Conservation (phyloP, 2,113 vertebrate species). For the Ceyx margarethae region DNA sequence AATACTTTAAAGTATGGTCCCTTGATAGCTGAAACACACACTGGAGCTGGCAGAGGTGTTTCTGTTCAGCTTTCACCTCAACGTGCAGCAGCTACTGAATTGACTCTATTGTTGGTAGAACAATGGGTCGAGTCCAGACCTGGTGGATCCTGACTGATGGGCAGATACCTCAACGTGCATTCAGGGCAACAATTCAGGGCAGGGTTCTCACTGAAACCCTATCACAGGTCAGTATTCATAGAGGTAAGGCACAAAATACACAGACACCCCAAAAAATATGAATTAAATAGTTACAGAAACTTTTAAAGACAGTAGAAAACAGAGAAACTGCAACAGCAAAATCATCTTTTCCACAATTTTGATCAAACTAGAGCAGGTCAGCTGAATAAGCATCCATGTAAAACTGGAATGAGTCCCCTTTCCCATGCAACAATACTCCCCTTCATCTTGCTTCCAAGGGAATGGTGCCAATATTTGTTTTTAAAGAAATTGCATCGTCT, state of each 20-base stretch:
- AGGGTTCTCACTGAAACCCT: not conserved
- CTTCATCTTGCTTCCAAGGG: not conserved
- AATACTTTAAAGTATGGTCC: not conserved
- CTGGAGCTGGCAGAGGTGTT: not conserved
- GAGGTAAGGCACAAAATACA: not conserved
- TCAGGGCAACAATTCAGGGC: not conserved
- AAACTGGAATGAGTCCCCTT: not conserved
- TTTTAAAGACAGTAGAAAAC: not conserved
- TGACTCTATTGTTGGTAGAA: not conserved
- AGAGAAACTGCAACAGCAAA: not conserved
- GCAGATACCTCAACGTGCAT: not conserved
- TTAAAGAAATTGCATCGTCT: not conserved
- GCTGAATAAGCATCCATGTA: not conserved
- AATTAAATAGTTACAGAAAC: not conserved
- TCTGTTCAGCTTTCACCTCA: constrained; percentile 38
- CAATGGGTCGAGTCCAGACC: constrained; percentile 26
- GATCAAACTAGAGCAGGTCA: not conserved
- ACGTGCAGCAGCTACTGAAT: not conserved
- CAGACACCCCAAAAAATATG: not conserved
- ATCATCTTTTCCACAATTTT: not conserved
- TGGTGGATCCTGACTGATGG: constrained; percentile 12
- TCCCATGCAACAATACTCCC: not conserved
- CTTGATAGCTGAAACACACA: not conserved
- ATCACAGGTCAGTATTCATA: not conserved
- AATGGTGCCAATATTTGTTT: not conserved